Percentiles rank a stretch among this genome's conserved stretches.
These are phyloP conservation scores for Drosophila mimica DNA, from an alignment of 2,888 invertebrate genomes.

Conservation along the genomic window DNA sequence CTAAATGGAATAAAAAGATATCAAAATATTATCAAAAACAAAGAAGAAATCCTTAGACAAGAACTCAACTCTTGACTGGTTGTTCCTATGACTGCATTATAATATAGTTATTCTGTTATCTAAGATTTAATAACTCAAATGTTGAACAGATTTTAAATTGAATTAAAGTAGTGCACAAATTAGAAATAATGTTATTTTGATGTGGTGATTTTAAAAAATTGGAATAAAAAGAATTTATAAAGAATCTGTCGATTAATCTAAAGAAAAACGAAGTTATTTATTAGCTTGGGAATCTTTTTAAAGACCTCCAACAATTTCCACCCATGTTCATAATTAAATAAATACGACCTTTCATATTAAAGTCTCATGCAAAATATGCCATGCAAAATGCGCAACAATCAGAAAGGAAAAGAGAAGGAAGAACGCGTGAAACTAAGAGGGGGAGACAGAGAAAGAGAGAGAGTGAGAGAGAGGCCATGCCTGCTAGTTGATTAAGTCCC, in stretches of 20 bases:
- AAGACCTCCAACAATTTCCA: background rate
- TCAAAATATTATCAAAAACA: background rate
- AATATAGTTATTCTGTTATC: background rate
- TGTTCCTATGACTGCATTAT: background rate
- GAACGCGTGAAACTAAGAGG: background rate
- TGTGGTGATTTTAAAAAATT: no score
- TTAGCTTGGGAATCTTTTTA: background rate
- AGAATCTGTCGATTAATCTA: background rate
- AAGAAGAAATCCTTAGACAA: background rate
- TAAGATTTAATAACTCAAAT: background rate
- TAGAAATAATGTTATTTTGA: no score
- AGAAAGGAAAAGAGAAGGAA: background rate
- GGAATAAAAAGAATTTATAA: no score
- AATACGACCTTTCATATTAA: background rate
- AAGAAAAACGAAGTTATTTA: background rate
- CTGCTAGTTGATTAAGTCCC: slow-evolving; percentile 93
- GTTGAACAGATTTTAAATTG: background rate
- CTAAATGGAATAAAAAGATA: background rate
- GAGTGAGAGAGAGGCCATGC: slow-evolving; percentile 85
- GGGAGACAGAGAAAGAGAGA: no score
- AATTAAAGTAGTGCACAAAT: background rate
- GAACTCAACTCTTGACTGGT: background rate
- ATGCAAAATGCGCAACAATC: slow-evolving; percentile 13
- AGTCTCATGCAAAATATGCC: slow-evolving; percentile 18
- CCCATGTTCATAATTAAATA: background rate